phyloP scores from a whole-genome alignment of 1,140 invertebrate species.

The Drosophila erecta region DNA sequence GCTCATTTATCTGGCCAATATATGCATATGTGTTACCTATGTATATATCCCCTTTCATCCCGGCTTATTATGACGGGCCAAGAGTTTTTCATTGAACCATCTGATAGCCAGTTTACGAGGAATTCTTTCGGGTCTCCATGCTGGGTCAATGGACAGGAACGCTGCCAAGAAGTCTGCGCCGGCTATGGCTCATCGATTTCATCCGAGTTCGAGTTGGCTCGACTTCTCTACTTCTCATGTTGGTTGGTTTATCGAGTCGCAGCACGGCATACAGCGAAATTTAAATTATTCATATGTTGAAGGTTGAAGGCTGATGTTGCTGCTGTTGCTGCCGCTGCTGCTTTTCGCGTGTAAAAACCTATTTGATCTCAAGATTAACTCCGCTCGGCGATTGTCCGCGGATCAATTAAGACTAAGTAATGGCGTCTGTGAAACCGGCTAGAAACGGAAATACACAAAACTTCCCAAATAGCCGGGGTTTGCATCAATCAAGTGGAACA shows the following conservation, averaged over 20 bases:
- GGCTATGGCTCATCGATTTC: constrained; percentile 59
- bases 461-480: constrained; percentile 9
- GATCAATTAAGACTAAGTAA: constrained; percentile 63
- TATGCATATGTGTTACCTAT: not conserved
- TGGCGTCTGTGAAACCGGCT: constrained; percentile 48
- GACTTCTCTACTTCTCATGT: constrained; percentile 1
- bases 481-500: constrained; percentile 47
- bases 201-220: constrained; percentile 44
- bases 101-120: constrained; percentile 42
- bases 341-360: constrained; percentile 63
- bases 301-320: constrained; percentile 72
- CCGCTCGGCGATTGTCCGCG: constrained; percentile 34
- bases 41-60: constrained; percentile 18
- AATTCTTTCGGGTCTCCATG: constrained; percentile 54
- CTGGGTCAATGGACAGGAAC: constrained; percentile 76
- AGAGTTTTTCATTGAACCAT: constrained; percentile 25
- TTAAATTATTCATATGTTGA: constrained; percentile 78
- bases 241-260: constrained; percentile 53
- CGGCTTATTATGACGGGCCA: constrained; percentile 1
- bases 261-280: constrained; percentile 53
- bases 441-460: constrained; percentile 62
- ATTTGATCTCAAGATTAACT: constrained; percentile 69
- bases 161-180: constrained; percentile 57
- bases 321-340: constrained; percentile 50
- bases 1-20: constrained; percentile 67